Base-by-base conservation (phyloP, 2,888 invertebrate species). In the Scaptomyza cyrtandrae region DNA sequence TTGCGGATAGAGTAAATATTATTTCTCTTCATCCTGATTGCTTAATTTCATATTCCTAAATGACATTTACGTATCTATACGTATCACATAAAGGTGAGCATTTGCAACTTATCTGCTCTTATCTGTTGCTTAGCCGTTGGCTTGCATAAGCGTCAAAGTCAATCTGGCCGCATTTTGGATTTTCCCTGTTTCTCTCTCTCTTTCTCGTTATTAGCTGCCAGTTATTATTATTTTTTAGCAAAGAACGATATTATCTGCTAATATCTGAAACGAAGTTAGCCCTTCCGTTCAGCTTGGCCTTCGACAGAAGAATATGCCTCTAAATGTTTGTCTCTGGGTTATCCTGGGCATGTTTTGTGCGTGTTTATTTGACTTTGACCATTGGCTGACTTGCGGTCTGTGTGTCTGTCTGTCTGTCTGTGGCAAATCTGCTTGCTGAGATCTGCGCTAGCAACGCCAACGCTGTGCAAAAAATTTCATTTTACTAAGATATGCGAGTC, bases 321-420 rank as follows among this genome's bases (percentile, higher is more conserved):
- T 19, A 19, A 1, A 19, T 19, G 29, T 14, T 43, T 55, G 48
- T 50, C 55, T 59, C 33, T 53, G 56, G 53, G 27, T 71, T 70
- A 56, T 49, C 48, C 56, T 59, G 64, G 58, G 58, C 72, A 68
- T 72, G 66, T 65, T 65, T 63, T 65, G 79, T 87, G 80, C 87
- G 80, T 81, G 80, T 87, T 81, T 79, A 75, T 87, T 81, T 87
- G 82, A 68, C 85, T 80, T 86, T 87, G 86, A 81, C 87, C 82
- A 83, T 61, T 27, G 27, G 24, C 45, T 45, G 29, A 19, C 19
- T 14, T 14, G 43, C 33, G 27, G 41, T 52, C 48, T 41, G 59
- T 9, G 31, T 31, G 56, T 39, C 35, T 29, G 43, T 48, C 49
- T 31, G 70, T 5, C 39, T 41, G 70, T 41, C 48, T 50, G 45